Evolutionary conservation across 2,113 vertebrate species (phyloP), one percentile per base, ranked within the genome.

Genomic region (Sylvilagus bachmani): DNA sequence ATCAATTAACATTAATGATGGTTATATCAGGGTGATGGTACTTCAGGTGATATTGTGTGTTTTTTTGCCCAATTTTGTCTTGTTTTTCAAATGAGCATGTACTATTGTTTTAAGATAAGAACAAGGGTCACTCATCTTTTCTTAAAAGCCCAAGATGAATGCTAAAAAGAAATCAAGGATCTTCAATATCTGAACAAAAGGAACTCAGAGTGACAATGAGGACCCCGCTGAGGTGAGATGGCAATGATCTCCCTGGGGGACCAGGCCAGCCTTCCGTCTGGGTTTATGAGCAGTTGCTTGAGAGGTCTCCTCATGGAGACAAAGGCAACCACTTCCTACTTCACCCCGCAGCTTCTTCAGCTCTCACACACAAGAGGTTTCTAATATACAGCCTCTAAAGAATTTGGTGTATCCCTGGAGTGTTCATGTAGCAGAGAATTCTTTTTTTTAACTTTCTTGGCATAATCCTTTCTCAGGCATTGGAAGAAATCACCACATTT

Each of bases 391-490:
- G 5, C 61, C 21, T 71, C 89, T 62, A 61, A 33, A 79, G 44
- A 85, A 91, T 44, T 80, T 38, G 21, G 9, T 44, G 2, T 83
- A 53, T 87, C 71, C 10, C 77, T 75, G 29, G 33, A 92, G 79
- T 79, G 33, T 21, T 92, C 77, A 58, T n/a, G n/a, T 25, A 77
- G 67, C 24, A 62, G 14, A 22, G 24, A 83, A 44, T 78, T 33
- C 69, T 80, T 87, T 33, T 92, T 8, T 82, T 61, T 58, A 58
- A 69, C 51, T 67, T 90, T 92, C 70, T 80, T 62, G n/a, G 67
- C 64, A 80, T 36, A 44, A 58, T 94, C 24, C 11, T 67, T 73
- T 44, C 58, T 93, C 75, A 69, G 64, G 53, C 21, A 21, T 73
- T 82, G 79, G 49, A 51, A 86, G 19, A 83, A 89, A 79, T 83